Evolutionary conservation across 1,140 invertebrate genomes (phyloP).

Genomic region (Euwallacea similis): DNA sequence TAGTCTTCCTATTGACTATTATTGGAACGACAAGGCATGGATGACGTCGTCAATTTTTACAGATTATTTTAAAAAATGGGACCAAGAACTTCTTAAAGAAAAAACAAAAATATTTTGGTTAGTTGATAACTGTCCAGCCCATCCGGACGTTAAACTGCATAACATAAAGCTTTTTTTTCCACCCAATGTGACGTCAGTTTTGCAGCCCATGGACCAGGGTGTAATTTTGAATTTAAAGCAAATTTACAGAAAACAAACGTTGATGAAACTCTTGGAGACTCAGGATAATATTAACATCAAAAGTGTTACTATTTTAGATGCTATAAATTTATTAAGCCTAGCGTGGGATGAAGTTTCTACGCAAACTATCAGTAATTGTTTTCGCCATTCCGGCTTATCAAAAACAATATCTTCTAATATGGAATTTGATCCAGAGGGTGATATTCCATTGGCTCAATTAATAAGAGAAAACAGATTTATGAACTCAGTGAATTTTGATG

Average conservation of each 20-base stretch:
- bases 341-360: slow-evolving; percentile 3
- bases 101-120: background rate
- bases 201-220: no score
- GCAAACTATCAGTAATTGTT: background rate
- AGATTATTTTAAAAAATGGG: background rate
- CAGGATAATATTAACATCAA: background rate
- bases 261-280: background rate
- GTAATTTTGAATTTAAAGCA: no score
- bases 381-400: background rate
- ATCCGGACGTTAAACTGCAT: background rate
- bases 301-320: slow-evolving; percentile 3
- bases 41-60: background rate
- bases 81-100: slow-evolving; percentile 4
- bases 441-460: background rate
- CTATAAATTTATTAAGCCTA: slow-evolving; percentile 1
- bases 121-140: background rate
- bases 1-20: background rate
- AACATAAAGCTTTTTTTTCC: background rate
- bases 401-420: background rate
- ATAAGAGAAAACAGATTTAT: background rate
- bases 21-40: background rate
- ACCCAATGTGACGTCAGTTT: background rate
- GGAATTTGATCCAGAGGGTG: slow-evolving; percentile 1
- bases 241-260: slow-evolving; percentile 4
- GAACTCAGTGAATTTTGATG: no score